Evolutionary conservation across 1,140 invertebrate genomes (phyloP), one percentile per base, ranked within the genome.

Genomic region (Doryteuthis pealeii): DNA sequence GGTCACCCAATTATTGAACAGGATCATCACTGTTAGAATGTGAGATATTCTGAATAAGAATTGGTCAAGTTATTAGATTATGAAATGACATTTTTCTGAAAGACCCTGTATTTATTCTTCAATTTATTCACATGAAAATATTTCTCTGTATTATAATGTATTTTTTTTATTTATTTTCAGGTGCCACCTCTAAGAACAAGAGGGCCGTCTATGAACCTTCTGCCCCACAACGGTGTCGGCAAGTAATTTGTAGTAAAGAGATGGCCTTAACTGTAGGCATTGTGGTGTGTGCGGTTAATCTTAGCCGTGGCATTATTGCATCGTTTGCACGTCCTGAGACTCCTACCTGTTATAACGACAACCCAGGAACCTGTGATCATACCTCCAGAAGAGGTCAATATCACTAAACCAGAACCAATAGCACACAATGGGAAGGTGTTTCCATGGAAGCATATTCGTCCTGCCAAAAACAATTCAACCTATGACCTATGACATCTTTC

Each of bases 371-470:
- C 35, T 10, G 10, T 40, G 10, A 40, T 40, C 35, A 40, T 40
- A 40, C 3, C 35, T 40, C 35, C 35, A 40, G 35, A 40, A 40
- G 35, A 40, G 35, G 35, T 40, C 35, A 40, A 40, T 10, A 40
- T 40, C 35, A 40, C 58, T 5, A n/a, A 78, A 1, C 70, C 75
- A 31, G 77, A 79, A 75, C 81, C 66, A 69, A 91, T 92, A 81
- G 92, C 94, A 33, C 94, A 92, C 26, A 90, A 89, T 82, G 90
- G 90, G 5, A 88, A 95, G 87, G 90, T 92, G 49, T 98, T 96
- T 86, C 96, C 96, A 40, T 98, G 96, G 95, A 91, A 94, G 75
- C 91, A 93, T 81, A 91, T 95, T 75, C 91, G 95, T 73, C n/a
- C 90, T 99, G 78, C 97, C 97, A 6, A 90, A 90, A 49, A 75